Conservation (phyloP, 1,140 invertebrate species). For the Trichogramma pretiosum region DNA sequence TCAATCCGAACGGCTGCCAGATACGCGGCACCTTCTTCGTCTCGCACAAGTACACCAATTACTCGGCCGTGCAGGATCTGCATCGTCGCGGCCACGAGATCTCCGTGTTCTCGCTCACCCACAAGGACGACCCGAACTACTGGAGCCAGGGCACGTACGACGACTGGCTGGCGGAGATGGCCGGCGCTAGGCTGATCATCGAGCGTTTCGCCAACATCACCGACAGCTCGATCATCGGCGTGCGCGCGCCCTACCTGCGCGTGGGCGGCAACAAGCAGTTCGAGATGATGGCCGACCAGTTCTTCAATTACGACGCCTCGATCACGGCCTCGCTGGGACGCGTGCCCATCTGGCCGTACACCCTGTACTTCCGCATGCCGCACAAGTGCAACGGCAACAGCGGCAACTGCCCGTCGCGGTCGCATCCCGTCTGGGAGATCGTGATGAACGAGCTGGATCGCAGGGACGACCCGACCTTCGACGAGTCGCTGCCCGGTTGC, state of each 20-base stretch:
- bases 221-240: conserved; percentile 78
- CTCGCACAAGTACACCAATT: conserved; percentile 93
- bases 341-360: conserved; percentile 92
- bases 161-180: conserved; percentile 92
- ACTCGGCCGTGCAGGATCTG: conserved; percentile 85
- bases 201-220: conserved; percentile 87
- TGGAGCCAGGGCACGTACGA: conserved; percentile 79
- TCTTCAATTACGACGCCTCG: conserved; percentile 89
- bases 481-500: conserved; percentile 84
- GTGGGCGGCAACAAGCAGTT: conserved; percentile 93
- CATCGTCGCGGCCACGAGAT: conserved; percentile 91
- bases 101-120: conserved; percentile 84
- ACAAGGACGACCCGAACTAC: conserved; percentile 82
- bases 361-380: conserved; percentile 88
- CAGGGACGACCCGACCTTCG: conserved; percentile 82
- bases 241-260: conserved; percentile 80
- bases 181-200: conserved; percentile 77
- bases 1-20: conserved; percentile 89
- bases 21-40: conserved; percentile 92
- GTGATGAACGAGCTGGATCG: conserved; percentile 91
- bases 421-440: conserved; percentile 91
- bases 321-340: conserved; percentile 82
- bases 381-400: conserved; percentile 90
- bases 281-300: conserved; percentile 92
- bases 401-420: conserved; percentile 81